Conservation (phyloP, 2,888 invertebrate species). For the Limenitis camilla region DNA sequence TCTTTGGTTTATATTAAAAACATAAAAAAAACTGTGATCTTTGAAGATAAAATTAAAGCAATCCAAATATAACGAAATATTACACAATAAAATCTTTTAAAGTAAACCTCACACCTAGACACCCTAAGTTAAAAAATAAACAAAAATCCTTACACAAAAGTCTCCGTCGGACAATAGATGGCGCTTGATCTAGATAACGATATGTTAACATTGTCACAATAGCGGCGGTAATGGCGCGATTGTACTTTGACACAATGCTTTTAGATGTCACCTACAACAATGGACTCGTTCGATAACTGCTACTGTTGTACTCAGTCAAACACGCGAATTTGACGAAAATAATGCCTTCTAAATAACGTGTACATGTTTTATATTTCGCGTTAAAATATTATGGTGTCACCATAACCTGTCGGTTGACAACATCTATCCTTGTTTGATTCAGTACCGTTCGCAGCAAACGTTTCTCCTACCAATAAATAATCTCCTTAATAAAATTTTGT, state of each 20-base stretch:
- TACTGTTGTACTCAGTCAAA: constrained; percentile 56
- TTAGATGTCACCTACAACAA: constrained; percentile 68
- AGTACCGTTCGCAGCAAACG: too few relatives aligned
- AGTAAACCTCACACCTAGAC: constrained; percentile 4
- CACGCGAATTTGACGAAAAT: constrained; percentile 54
- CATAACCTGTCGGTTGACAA: too few relatives aligned
- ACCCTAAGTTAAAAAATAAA: constrained; percentile 9
- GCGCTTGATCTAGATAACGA: constrained; percentile 73
- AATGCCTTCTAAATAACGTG: constrained; percentile 25
- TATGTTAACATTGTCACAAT: constrained; percentile 74
- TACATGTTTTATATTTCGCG: background rate
- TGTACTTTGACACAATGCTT: constrained; percentile 70
- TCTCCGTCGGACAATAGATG: constrained; percentile 68
- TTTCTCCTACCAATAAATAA: too few relatives aligned
- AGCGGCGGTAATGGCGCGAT: constrained; percentile 69
- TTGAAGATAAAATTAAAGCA: background rate
- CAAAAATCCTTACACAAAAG: constrained; percentile 52
- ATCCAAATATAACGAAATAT: background rate
- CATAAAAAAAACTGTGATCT: too few relatives aligned
- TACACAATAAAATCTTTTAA: background rate
- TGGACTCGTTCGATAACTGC: constrained; percentile 61
- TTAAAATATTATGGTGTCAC: background rate
- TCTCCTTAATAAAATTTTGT: too few relatives aligned
- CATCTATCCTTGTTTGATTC: too few relatives aligned
- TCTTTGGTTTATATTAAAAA: too few relatives aligned